A percentile compares a stretch with the other conserved stretches of the same genome.
Evolutionary conservation across 2,888 invertebrate species (phyloP).

Genomic region (Synergus laeviventris): DNA sequence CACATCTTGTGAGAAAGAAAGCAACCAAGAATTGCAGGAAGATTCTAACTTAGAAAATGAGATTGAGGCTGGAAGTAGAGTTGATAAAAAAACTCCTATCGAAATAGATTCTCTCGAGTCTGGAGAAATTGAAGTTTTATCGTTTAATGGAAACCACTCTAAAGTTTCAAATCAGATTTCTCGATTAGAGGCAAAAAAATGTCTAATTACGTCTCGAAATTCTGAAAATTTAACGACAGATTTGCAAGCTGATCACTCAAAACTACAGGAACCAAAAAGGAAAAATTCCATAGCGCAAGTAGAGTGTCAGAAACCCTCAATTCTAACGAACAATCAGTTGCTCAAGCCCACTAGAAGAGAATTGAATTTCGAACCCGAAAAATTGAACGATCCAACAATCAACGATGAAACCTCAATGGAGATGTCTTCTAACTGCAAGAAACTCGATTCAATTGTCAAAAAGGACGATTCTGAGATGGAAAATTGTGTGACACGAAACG

Average conservation of each 20-base stretch:
- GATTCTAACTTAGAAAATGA: not conserved
- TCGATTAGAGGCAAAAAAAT: constrained; percentile 19
- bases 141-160: constrained; percentile 36
- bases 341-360: constrained; percentile 39
- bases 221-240: constrained; percentile 47
- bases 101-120: not conserved
- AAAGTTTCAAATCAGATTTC: not conserved
- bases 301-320: not conserved
- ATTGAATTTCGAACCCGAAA: constrained; percentile 43
- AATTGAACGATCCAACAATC: constrained; percentile 54
- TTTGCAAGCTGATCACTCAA: constrained; percentile 52
- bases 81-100: constrained; percentile 1
- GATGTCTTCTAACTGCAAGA: constrained; percentile 63
- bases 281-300: not conserved
- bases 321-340: constrained; percentile 19
- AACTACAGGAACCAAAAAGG: constrained; percentile 54
- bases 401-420: constrained; percentile 62
- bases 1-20: not conserved
- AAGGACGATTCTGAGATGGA: not conserved
- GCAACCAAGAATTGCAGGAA: not conserved
- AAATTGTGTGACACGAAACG: not conserved
- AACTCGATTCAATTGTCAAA: constrained; percentile 47
- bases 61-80: not conserved
- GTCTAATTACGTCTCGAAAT: constrained; percentile 15
- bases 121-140: not conserved